Evolutionary conservation across 30 jellyfish, hydroid and myxozoan genomes (phyloP).

Genomic region (Chrysaora quinquecirrha): DNA sequence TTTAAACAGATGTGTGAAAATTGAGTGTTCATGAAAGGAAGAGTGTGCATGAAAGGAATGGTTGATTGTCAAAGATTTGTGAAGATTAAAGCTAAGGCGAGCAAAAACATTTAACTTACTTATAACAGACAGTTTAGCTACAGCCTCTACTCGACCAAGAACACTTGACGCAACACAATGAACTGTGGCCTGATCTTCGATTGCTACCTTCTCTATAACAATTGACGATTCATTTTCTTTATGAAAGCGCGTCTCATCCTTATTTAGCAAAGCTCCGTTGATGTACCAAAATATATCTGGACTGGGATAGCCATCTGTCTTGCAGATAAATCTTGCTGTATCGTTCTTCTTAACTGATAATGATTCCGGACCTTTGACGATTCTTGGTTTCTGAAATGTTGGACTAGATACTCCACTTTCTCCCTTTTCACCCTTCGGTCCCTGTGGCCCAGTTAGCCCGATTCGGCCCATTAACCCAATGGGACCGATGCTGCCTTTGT

Average conservation of each 20-base stretch:
- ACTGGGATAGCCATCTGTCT: slow-evolving; percentile 6
- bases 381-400: slow-evolving; percentile 1
- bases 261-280: background rate
- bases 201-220: background rate
- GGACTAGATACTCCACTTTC: background rate
- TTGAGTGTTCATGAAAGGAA: too few species aligned
- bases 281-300: background rate
- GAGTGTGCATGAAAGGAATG: too few species aligned
- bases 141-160: background rate
- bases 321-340: slow-evolving; percentile 11
- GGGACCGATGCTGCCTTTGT: background rate
- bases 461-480: background rate
- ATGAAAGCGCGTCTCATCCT: background rate
- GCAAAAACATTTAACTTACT: slow-evolving; percentile 20
- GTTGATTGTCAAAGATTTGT: too few species aligned
- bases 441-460: background rate
- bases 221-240: background rate
- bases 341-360: background rate
- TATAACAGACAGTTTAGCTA: background rate
- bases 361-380: slow-evolving; percentile 12
- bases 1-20: too few species aligned
- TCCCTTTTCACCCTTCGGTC: slow-evolving; percentile 9
- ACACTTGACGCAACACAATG: slow-evolving; percentile 8
- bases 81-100: too few species aligned
- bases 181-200: background rate